Conservation (phyloP, 2,888 invertebrate genomes). For the Sturmia bella region DNA sequence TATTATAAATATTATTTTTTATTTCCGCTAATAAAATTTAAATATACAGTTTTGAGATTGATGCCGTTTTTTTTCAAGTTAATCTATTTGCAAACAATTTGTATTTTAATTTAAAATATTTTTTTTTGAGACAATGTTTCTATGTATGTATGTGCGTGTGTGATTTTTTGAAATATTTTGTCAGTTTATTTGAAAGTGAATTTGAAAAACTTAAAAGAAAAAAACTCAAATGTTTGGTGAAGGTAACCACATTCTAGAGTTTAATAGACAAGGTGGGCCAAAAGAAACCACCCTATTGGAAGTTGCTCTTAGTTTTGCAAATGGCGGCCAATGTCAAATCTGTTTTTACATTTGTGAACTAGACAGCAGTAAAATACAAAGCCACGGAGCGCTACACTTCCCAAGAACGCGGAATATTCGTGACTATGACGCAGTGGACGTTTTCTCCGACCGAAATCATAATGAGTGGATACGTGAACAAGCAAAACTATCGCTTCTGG, state of each 20-base stretch:
- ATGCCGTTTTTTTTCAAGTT: slow-evolving; percentile 10
- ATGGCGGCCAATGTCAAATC: no score
- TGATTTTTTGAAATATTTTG: slow-evolving; percentile 11
- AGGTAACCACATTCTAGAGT: slow-evolving; percentile 9
- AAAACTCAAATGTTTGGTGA: slow-evolving; percentile 45
- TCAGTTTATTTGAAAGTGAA: slow-evolving; percentile 24
- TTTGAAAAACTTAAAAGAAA: slow-evolving; percentile 50
- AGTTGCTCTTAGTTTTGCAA: no score
- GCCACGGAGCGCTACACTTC: no score
- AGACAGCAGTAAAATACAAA: no score
- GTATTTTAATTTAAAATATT: slow-evolving; percentile 21
- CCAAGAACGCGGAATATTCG: no score
- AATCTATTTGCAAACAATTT: slow-evolving; percentile 37
- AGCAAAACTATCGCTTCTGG: no score
- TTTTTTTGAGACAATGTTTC: slow-evolving; percentile 11
- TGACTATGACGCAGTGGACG: no score
- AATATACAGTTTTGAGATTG: slow-evolving; percentile 28
- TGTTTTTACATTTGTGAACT: no score
- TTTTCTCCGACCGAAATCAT: no score
- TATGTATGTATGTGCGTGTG: background rate
- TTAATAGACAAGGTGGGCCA: no score
- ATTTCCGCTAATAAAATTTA: slow-evolving; percentile 39
- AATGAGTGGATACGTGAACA: no score
- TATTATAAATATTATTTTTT: slow-evolving; percentile 25
- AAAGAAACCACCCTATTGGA: no score